phyloP scores from a whole-genome alignment of 2,888 invertebrate species.

The Hypolimnas misippus region DNA sequence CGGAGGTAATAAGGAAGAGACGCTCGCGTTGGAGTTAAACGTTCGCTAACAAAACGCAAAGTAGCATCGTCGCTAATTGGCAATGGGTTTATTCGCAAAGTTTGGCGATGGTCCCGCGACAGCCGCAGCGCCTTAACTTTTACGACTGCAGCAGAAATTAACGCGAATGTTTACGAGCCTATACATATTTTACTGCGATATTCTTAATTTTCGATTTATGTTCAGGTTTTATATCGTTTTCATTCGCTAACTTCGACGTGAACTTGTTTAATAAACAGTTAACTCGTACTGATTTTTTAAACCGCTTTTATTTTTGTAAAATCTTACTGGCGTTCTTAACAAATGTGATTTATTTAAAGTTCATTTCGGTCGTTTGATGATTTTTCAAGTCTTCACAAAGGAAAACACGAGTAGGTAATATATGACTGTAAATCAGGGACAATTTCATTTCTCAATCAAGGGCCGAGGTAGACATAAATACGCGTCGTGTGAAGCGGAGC shows the following conservation, averaged over 20 bases:
- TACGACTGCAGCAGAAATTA: conserved; percentile 1
- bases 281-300: background rate
- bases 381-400: background rate
- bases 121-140: conserved; percentile 1
- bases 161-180: conserved; percentile 10
- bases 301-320: background rate
- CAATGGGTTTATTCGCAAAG: conserved; percentile 61
- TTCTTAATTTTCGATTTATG: background rate
- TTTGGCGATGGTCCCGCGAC: conserved; percentile 6
- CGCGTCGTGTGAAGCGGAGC: conserved; percentile 18
- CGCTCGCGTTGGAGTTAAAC: background rate
- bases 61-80: conserved; percentile 54
- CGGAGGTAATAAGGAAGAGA: conserved; percentile 15
- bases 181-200: conserved; percentile 8
- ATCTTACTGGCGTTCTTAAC: no score
- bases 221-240: background rate
- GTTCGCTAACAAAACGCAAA: conserved; percentile 21
- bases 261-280: background rate
- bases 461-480: conserved; percentile 7
- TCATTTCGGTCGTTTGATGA: no score
- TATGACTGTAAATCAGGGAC: conserved; percentile 2
- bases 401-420: background rate
- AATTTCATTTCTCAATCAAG: conserved; percentile 19
- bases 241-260: background rate
- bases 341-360: no score